phyloP scores from a whole-genome alignment of 2,888 invertebrate species.

The Cerceris ruficornis region DNA sequence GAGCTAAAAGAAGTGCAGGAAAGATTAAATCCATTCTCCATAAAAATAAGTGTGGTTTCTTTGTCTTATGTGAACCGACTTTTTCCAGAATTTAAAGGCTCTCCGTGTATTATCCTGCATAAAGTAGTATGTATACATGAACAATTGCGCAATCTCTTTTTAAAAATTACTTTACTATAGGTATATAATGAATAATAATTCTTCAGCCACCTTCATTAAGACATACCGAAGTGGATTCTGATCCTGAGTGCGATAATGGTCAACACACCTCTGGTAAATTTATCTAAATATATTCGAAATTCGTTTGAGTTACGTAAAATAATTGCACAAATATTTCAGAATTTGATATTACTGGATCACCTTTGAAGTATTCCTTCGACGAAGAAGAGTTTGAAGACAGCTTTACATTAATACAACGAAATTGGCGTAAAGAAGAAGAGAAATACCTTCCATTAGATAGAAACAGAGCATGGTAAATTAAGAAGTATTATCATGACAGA shows the following conservation, averaged over 20 bases:
- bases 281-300: not conserved
- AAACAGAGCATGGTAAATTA: slow-evolving; percentile 61
- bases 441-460: slow-evolving; percentile 61
- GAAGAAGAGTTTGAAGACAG: slow-evolving; percentile 64
- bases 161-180: not conserved
- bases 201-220: slow-evolving; percentile 13
- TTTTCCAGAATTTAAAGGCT: slow-evolving; percentile 58
- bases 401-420: slow-evolving; percentile 42
- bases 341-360: slow-evolving; percentile 70
- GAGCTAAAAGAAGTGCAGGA: slow-evolving; percentile 22
- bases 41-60: slow-evolving; percentile 42
- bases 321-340: slow-evolving; percentile 33
- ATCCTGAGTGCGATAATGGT: not conserved
- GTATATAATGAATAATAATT: not conserved
- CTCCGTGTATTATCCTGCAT: slow-evolving; percentile 44
- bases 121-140: slow-evolving; percentile 41
- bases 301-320: not conserved
- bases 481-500: not conserved
- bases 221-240: not conserved
- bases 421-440: slow-evolving; percentile 69
- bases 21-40: slow-evolving; percentile 16
- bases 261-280: slow-evolving; percentile 26
- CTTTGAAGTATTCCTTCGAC: slow-evolving; percentile 67
- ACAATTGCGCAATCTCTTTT: not conserved
- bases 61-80: slow-evolving; percentile 64